These are phyloP conservation scores for Gonioctena quinquepunctata DNA, from an alignment of 1,140 invertebrate species.

Conservation along the genomic window DNA sequence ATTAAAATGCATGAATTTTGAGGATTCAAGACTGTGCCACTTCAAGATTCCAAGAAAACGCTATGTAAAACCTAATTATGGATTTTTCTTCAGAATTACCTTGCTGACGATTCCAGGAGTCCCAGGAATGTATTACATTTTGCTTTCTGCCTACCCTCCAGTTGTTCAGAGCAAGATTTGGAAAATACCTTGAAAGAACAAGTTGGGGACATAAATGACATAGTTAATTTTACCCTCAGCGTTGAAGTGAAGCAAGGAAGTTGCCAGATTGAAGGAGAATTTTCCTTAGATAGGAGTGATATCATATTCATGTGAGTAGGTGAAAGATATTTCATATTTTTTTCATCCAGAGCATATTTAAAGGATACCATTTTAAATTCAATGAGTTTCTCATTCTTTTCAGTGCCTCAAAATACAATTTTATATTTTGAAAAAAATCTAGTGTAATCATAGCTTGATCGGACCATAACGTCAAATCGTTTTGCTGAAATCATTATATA, in stretches of 20 bases:
- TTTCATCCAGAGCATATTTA: no score
- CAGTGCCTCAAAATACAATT: no score
- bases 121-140: conserved; percentile 57
- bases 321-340: neutral
- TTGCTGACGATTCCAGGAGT: conserved; percentile 28
- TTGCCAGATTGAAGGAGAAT: conserved; percentile 58
- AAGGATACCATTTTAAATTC: no score
- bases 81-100: conserved; percentile 22
- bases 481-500: no score
- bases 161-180: conserved; percentile 61
- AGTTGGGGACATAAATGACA: conserved; percentile 54
- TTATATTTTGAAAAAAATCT: no score
- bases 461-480: no score
- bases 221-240: conserved; percentile 31
- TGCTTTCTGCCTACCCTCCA: conserved; percentile 67
- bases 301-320: conserved; percentile 62
- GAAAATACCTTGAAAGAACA: conserved; percentile 56
- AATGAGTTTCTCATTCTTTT: no score
- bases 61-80: neutral
- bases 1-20: no score
- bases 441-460: no score
- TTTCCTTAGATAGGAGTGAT: conserved; percentile 56
- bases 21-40: no score
- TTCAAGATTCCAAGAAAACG: no score
- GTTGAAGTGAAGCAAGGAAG: conserved; percentile 57